Base-by-base conservation (phyloP, 2,888 invertebrate genomes). In the Lycia hirtaria region DNA sequence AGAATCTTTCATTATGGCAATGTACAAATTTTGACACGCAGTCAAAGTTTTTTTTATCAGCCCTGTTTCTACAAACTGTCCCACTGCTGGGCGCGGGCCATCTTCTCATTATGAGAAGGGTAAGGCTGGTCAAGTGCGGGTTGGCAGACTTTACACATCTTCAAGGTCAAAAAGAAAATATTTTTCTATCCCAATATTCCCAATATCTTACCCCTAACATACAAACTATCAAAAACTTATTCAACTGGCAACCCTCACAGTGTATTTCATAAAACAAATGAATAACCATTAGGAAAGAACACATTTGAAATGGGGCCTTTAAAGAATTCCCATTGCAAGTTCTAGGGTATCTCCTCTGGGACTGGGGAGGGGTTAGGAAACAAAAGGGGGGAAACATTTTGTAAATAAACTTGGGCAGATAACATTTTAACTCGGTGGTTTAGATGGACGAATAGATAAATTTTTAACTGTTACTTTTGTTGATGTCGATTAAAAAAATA, bases 311-410 rank as follows among this genome's bases (percentile, higher is more conserved):
- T 62, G 68, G 73, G 67, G 66, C 66, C 67, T 70, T 58, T 71
- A 68, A 76, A 75, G 81, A 77, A 80, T 80, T 79, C 80, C 76
- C 80, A 81, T 81, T 82, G 81, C 72, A 70, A 56, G 76, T 73
- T 72, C 65, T 63, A 57, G 67, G 65, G 58, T 28, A 33, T 10
- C 37, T 51, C 65, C 56, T 58, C n/a, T 38, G 65, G 65, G 63
- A 64, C 49, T 40, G 48, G 55, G 52, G 52, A 41, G 32, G 41
- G 24, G 32, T 50, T 37, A 6, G 40, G 38, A 53, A 55, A 52
- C 49, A 49, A 56, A 50, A 22, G 30, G 50, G 60, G 26, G 33
- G 10, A 30, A 50, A 35, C 44, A 64, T 56, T 60, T 55, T 19
- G 32, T 45, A 50, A 56, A 56, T 56, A 44, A 47, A 56, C 47